Evolutionary conservation across 2,113 vertebrate genomes (phyloP), one percentile per base, ranked within the genome.

Genomic region (Chaenocephalus aceratus): DNA sequence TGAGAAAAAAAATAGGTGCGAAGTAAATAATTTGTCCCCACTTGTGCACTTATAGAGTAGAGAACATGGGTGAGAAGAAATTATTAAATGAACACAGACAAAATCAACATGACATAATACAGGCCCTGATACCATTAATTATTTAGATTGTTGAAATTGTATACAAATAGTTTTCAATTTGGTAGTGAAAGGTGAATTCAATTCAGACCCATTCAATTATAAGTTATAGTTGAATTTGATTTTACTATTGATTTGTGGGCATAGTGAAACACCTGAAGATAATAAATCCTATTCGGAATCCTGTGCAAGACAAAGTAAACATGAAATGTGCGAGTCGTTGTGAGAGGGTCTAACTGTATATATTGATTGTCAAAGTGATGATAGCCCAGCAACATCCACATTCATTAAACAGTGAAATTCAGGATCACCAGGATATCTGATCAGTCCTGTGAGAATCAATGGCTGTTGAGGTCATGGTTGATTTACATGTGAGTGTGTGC

Each of bases 381-480:
- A 79, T 73, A 77, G 71, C 72, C 81, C 70, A 77, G 73, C 77
- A 85, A 66, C 63, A 62, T 49, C 34, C 75, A 70, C 65, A 62
- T 71, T 79, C 80, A 81, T 83, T 72, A 60, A 83, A 86, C 78
- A 82, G 53, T 69, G 72, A 56, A 67, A 72, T 77, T 83, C 48
- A 73, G 76, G 48, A 83, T 79, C 62, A 64, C 30, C 74, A 57
- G 71, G 84, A 84, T 77, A 65, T 79, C 79, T 76, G 75, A 72
- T 87, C 78, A 67, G 83, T 69, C 41, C 52, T 54, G 59, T 62
- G 46, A 21, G 41, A 60, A 88, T 86, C 85, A 49, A 86, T 92
- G 80, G 61, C 67, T 84, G 76, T n/a, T 73, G 75, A 88, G 90
- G 88, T 92, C 87, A 77, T n/a, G 36, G 75, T 86, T 80, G 84